phyloP scores from a whole-genome alignment of 2,888 invertebrate species.

The Sepiola atlantica region DNA sequence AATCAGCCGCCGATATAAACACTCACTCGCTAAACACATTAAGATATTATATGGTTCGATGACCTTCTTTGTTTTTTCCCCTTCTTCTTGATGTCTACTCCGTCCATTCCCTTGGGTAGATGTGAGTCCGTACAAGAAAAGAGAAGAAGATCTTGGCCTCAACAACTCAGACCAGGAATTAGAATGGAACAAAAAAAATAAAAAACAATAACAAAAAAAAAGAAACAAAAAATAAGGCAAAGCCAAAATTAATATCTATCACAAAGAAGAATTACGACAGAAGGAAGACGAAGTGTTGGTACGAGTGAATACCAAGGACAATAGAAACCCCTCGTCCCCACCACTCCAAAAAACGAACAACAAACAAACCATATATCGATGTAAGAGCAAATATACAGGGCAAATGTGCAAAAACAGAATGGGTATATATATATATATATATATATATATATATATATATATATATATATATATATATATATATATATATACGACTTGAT shows the following conservation, averaged over 20 bases:
- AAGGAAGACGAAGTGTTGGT: background rate
- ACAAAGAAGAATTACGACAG: background rate
- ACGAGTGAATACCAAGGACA: background rate
- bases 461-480: too few species aligned
- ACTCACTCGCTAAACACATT: background rate
- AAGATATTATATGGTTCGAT: background rate
- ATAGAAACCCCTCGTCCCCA: too few species aligned
- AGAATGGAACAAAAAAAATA: background rate
- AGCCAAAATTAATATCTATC: constrained; percentile 9
- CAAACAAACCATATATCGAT: too few species aligned
- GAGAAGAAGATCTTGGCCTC: background rate
- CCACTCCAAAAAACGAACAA: background rate
- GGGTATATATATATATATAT: too few species aligned
- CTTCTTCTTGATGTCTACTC: background rate
- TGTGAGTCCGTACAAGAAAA: background rate
- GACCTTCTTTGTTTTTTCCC: background rate
- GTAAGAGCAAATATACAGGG: background rate
- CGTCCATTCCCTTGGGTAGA: background rate
- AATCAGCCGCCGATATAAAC: constrained; percentile 32
- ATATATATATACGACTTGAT: background rate
- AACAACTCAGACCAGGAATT: background rate
- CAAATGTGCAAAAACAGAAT: background rate
- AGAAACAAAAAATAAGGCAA: background rate
- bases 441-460: too few species aligned
- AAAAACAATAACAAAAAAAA: background rate